phyloP scores from a whole-genome alignment of 2,113 vertebrate genomes.

The Scolopax mira region DNA sequence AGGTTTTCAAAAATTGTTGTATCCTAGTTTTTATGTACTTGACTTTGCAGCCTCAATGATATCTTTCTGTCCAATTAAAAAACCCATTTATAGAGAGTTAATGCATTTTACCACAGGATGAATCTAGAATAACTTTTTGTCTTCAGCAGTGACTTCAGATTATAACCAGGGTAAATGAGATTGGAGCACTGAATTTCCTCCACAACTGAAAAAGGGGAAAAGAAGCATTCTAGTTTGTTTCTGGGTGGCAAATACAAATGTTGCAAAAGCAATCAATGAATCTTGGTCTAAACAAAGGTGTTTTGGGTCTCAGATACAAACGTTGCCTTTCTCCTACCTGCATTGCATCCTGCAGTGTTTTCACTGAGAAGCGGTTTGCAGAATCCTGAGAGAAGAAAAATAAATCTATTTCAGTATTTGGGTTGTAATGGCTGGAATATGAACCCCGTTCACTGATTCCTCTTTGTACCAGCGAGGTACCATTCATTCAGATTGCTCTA shows the following conservation, averaged over 20 bases:
- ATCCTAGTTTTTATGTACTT: slow-evolving; percentile 25
- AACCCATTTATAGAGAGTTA: background rate
- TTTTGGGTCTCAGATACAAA: background rate
- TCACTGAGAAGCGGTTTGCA: background rate
- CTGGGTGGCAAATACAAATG: background rate
- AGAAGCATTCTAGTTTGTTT: background rate
- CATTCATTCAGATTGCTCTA: background rate
- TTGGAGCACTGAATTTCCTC: background rate
- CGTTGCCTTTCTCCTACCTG: background rate
- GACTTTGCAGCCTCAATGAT: background rate
- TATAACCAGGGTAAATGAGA: background rate
- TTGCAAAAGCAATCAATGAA: background rate
- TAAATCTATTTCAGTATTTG: background rate
- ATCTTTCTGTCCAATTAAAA: slow-evolving; percentile 7
- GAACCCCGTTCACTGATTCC: background rate
- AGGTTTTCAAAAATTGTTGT: background rate
- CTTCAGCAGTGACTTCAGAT: background rate
- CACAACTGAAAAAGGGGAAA: too few species aligned
- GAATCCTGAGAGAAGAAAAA: background rate
- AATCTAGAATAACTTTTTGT: background rate
- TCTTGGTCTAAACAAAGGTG: background rate
- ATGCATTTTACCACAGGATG: background rate
- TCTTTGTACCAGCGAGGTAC: background rate
- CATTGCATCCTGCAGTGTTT: background rate
- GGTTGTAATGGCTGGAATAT: background rate